Conservation (phyloP, 2,797 vertebrate species). For the Staurois parvus region DNA sequence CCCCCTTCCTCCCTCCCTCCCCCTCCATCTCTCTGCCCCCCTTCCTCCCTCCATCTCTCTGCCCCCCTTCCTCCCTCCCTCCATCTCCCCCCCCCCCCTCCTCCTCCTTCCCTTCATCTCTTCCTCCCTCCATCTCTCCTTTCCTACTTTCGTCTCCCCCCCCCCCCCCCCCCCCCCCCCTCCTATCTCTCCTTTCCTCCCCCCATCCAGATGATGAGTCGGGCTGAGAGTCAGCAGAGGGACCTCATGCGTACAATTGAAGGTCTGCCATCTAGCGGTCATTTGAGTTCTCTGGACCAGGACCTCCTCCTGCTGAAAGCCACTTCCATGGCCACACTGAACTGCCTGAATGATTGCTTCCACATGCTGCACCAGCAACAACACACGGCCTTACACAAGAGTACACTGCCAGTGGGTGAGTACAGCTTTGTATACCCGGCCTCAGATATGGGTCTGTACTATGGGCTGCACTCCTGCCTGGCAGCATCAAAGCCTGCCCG, state of each 20-base stretch:
- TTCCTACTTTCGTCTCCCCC: neutral
- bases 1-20: too few species aligned
- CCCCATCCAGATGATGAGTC: conserved; percentile 90
- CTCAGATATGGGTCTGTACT: too few species aligned
- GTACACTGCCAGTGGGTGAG: conserved; percentile 77
- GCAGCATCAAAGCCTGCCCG: too few species aligned
- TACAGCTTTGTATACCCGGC: conserved; percentile 14
- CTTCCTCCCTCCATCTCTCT: neutral
- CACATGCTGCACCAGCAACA: conserved; percentile 97
- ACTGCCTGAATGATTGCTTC: conserved; percentile 96
- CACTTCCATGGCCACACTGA: conserved; percentile 98
- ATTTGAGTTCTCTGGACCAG: conserved; percentile 93
- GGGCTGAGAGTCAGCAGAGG: conserved; percentile 93
- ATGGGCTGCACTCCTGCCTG: too few species aligned
- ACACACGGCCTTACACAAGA: conserved; percentile 88
- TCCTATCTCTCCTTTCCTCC: neutral
- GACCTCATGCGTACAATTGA: conserved; percentile 94
- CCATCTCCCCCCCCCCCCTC: neutral
- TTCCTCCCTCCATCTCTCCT: neutral
- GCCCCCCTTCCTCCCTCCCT: neutral
- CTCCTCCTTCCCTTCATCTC: neutral
- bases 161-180: too few species aligned
- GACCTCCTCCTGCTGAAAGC: conserved; percentile 97
- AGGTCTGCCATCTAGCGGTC: conserved; percentile 86
- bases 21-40: neutral